Conservation (phyloP, 2,888 invertebrate species). For the Scaptomyza parva region DNA sequence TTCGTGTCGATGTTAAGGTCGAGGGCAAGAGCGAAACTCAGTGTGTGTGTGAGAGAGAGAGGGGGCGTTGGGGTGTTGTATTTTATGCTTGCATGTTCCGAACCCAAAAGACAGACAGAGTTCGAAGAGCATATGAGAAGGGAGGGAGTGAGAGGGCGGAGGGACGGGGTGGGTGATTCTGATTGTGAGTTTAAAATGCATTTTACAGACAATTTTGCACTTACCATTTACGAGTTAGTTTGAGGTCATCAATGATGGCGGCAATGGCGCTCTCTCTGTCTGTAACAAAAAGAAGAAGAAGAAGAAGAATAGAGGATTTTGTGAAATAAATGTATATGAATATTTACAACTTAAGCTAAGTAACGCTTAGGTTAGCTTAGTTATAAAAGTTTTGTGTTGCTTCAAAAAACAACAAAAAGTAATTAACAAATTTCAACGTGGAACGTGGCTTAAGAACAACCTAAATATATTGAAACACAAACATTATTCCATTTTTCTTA, state of each 20-base stretch:
- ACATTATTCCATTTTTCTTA: too few species aligned
- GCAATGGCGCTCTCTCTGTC: slow-evolving; percentile 39
- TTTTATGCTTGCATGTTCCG: slow-evolving; percentile 16
- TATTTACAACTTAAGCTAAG: neutral
- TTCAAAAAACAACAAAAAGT: too few species aligned
- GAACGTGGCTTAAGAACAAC: too few species aligned
- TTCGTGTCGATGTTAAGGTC: slow-evolving; percentile 48
- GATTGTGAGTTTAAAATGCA: slow-evolving; percentile 62
- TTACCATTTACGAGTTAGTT: slow-evolving; percentile 69
- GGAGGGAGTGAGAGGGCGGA: neutral
- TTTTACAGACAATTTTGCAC: slow-evolving; percentile 70
- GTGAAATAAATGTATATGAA: slow-evolving; percentile 8
- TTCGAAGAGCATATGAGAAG: neutral
- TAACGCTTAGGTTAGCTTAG: too few species aligned
- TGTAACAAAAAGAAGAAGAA: slow-evolving; percentile 24
- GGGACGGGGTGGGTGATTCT: neutral
- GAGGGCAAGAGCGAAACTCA: slow-evolving; percentile 26
- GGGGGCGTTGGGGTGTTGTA: too few species aligned
- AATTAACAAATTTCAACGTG: neutral
- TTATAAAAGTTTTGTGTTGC: too few species aligned
- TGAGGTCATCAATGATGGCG: slow-evolving; percentile 67
- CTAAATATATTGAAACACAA: too few species aligned
- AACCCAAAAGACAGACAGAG: neutral
- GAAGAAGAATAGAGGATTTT: neutral
- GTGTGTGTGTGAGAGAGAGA: neutral